These are phyloP conservation scores for Tachyglossus aculeatus DNA, from an alignment of 2,797 vertebrate species.

Conservation along the genomic window DNA sequence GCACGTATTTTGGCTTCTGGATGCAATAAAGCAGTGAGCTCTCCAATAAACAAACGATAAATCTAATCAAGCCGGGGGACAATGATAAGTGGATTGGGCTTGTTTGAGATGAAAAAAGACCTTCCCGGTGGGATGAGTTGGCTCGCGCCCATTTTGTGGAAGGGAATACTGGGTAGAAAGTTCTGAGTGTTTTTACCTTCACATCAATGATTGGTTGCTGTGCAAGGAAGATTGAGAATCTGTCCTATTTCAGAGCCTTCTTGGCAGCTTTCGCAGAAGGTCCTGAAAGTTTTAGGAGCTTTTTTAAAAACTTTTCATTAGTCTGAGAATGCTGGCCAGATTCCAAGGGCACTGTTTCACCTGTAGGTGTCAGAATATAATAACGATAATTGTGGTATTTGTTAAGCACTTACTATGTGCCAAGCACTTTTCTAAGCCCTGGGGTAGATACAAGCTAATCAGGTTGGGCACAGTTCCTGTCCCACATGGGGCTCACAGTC, in stretches of 20 bases:
- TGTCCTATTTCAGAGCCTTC: not conserved
- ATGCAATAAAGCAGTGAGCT: conserved; percentile 56
- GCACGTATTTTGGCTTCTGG: conserved; percentile 62
- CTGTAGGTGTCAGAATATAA: too few species aligned
- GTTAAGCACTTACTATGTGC: too few species aligned
- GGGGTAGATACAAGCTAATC: too few species aligned
- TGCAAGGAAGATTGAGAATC: too few species aligned
- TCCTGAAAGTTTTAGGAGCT: conserved; percentile 26
- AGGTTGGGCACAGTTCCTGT: too few species aligned
- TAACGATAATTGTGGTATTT: too few species aligned
- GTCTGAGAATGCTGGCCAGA: not conserved
- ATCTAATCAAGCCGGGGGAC: conserved; percentile 48
- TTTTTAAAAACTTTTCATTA: not conserved
- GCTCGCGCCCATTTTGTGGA: not conserved
- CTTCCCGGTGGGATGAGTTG: not conserved
- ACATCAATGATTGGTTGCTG: too few species aligned
- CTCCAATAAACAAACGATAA: conserved; percentile 69
- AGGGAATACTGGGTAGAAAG: not conserved
- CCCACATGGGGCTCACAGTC: too few species aligned
- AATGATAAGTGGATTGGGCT: conserved; percentile 44
- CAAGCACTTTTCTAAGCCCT: too few species aligned
- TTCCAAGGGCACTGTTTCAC: too few species aligned
- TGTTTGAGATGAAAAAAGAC: conserved; percentile 13
- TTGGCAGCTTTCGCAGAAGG: not conserved
- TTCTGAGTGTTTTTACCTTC: not conserved